Evolutionary conservation across 2,797 vertebrate species (phyloP).

Genomic region (Eulemur mongoz): DNA sequence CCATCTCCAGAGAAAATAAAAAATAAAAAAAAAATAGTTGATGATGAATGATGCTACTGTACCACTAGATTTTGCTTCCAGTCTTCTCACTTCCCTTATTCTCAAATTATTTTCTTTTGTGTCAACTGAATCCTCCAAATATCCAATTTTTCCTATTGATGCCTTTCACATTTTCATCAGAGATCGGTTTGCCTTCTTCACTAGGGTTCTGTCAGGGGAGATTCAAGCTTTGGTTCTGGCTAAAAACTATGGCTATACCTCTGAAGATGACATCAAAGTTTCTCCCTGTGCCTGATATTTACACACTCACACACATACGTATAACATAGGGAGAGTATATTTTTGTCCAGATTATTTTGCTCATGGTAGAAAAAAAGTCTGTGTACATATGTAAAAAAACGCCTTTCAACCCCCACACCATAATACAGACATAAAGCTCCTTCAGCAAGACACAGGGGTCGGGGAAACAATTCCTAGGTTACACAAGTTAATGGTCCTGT

Average conservation of each 20-base stretch:
- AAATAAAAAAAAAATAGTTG: background rate
- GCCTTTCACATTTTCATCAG: background rate
- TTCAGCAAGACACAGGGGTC: background rate
- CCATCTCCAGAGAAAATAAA: no score
- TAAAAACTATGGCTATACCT: background rate
- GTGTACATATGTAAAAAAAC: background rate
- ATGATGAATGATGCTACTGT: background rate
- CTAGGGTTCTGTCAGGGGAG: background rate
- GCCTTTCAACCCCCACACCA: background rate
- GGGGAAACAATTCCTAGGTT: background rate
- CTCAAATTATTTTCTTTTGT: background rate
- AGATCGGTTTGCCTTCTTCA: background rate
- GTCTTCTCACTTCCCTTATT: background rate
- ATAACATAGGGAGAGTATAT: background rate
- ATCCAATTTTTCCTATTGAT: background rate
- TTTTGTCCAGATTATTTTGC: background rate
- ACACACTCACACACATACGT: no score
- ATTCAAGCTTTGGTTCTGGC: background rate
- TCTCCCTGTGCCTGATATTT: background rate
- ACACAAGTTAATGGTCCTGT: conserved; percentile 1
- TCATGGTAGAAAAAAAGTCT: background rate
- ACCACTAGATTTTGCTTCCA: background rate
- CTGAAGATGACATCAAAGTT: conserved; percentile 3
- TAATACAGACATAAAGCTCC: conserved; percentile 30
- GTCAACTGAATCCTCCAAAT: background rate